Conservation (phyloP, 2,797 vertebrate genomes). For the Dallia pectoralis region DNA sequence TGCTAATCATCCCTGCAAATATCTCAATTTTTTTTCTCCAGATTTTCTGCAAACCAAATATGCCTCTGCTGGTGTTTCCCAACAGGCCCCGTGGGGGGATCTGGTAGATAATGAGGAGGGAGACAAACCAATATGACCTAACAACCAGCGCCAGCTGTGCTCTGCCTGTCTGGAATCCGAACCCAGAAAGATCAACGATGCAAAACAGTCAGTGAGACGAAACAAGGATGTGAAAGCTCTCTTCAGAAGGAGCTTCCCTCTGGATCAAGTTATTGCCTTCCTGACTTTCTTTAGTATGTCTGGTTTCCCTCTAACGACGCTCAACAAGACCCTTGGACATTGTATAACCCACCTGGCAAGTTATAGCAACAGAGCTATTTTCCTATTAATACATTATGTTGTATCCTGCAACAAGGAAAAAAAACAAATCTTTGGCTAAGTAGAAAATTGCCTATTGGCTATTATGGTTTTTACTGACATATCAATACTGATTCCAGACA, state of each 20-base stretch:
- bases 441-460: slow-evolving; percentile 27
- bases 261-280: slow-evolving; percentile 52
- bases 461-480: slow-evolving; percentile 37
- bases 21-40: slow-evolving; percentile 51
- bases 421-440: slow-evolving; percentile 25
- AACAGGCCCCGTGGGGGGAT: slow-evolving; percentile 43
- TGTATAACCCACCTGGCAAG: slow-evolving; percentile 30
- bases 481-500: slow-evolving; percentile 35
- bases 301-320: slow-evolving; percentile 33
- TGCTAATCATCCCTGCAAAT: slow-evolving; percentile 49
- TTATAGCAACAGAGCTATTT: slow-evolving; percentile 30
- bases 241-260: slow-evolving; percentile 30
- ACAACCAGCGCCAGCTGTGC: slow-evolving; percentile 26
- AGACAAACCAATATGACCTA: slow-evolving; percentile 31
- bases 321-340: slow-evolving; percentile 46
- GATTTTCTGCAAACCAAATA: slow-evolving; percentile 64
- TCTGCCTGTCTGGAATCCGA: slow-evolving; percentile 26
- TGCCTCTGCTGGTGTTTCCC: slow-evolving; percentile 37
- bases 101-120: slow-evolving; percentile 32
- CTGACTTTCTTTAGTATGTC: slow-evolving; percentile 32
- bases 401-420: slow-evolving; percentile 40
- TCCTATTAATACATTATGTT: slow-evolving; percentile 24
- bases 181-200: slow-evolving; percentile 35
- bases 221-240: slow-evolving; percentile 31
- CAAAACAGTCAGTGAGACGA: slow-evolving; percentile 38